These are phyloP conservation scores for Harmothoe impar DNA, from an alignment of 2,888 invertebrate species.

Conservation along the genomic window DNA sequence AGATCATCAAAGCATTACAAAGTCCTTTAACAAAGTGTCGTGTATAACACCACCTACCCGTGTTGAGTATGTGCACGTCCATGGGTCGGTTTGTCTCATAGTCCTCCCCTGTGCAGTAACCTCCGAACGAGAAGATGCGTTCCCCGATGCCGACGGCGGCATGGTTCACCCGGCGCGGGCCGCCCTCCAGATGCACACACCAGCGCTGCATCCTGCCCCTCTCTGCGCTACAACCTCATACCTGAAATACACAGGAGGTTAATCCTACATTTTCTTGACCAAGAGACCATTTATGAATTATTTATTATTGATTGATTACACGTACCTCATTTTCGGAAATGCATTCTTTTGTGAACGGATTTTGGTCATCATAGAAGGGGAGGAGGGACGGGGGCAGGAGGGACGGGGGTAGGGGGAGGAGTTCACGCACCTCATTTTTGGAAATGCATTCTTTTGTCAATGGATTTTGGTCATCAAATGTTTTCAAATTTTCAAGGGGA, in stretches of 20 bases:
- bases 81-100: conserved; percentile 87
- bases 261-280: background rate
- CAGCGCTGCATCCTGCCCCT: conserved; percentile 84
- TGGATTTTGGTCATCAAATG: no score
- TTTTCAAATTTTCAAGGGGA: no score
- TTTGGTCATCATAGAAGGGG: no score
- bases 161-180: conserved; percentile 95
- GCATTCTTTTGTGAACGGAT: no score
- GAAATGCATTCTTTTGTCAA: no score
- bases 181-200: conserved; percentile 93
- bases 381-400: no score
- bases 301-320: background rate
- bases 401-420: no score
- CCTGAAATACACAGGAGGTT: conserved; percentile 17
- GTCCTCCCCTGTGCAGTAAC: conserved; percentile 93
- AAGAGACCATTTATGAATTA: background rate
- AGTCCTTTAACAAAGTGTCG: no score
- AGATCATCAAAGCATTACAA: no score
- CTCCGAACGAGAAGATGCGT: conserved; percentile 93
- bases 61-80: conserved; percentile 93
- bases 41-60: conserved; percentile 84
- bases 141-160: conserved; percentile 91
- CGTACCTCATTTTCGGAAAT: no score
- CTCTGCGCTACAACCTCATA: conserved; percentile 9
- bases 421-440: no score